Evolutionary conservation across 1,140 invertebrate species (phyloP).

Genomic region (Drosophila kanapiae): DNA sequence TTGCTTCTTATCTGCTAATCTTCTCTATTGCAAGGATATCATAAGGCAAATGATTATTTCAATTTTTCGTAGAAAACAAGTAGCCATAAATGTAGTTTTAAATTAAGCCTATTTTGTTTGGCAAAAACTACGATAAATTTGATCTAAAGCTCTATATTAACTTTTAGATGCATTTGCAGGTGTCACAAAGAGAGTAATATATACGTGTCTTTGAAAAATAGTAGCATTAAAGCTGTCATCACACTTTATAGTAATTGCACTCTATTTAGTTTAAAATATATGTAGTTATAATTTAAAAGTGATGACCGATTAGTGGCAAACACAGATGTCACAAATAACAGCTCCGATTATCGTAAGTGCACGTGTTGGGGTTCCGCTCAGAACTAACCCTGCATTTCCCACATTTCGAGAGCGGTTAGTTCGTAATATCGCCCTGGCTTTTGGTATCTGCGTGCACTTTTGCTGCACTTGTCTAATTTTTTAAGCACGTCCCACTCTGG

Average conservation of each 20-base stretch:
- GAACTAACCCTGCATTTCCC: constrained; percentile 12
- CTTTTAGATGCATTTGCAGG: neutral
- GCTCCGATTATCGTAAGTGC: constrained; percentile 13
- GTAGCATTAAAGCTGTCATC: neutral
- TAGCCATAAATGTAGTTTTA: neutral
- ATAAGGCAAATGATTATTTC: neutral
- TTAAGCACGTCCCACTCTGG: constrained; percentile 52
- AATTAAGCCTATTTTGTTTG: neutral
- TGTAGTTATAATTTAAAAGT: constrained; percentile 10
- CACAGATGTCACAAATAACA: constrained; percentile 12
- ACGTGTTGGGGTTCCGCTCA: constrained; percentile 17
- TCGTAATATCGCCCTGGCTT: neutral
- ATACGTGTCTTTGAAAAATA: neutral
- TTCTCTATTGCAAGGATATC: no score
- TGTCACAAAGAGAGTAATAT: neutral
- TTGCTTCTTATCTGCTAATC: no score
- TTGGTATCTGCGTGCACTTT: constrained; percentile 29
- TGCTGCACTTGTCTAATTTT: constrained; percentile 36
- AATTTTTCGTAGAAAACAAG: no score
- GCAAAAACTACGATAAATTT: neutral
- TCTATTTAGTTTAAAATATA: neutral
- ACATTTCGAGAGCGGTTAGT: neutral
- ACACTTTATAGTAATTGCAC: constrained; percentile 1
- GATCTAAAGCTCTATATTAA: neutral
- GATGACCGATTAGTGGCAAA: constrained; percentile 2